Evolutionary conservation across 2,797 vertebrate species (phyloP).

Genomic region (Rhynchotus rufescens): DNA sequence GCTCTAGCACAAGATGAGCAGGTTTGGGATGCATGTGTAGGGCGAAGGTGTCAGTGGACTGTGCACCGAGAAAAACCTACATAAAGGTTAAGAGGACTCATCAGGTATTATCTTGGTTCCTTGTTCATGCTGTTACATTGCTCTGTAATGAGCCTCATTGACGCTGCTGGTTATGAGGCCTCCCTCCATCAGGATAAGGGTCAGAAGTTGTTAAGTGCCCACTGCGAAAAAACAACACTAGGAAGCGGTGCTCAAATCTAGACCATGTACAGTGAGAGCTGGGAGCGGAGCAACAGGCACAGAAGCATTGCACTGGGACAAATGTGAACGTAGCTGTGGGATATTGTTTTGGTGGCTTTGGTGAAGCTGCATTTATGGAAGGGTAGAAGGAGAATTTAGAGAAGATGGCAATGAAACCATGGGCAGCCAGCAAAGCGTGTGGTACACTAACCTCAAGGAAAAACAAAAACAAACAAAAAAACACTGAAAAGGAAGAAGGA

Average conservation of each 20-base stretch:
- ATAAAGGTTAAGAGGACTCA: not conserved
- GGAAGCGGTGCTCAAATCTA: not conserved
- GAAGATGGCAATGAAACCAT: not conserved
- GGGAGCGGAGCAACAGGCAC: not conserved
- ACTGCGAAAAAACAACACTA: not conserved
- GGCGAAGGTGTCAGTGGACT: not conserved
- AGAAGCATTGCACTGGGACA: not conserved
- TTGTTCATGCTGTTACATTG: not conserved
- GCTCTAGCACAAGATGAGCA: not conserved
- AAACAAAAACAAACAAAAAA: not conserved
- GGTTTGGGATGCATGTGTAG: not conserved
- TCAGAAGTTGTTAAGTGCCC: not conserved
- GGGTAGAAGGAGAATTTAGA: not conserved
- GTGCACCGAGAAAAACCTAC: not conserved
- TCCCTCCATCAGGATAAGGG: not conserved
- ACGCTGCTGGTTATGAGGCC: not conserved
- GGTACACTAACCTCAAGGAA: not conserved
- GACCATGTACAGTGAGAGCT: not conserved
- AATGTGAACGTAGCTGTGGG: not conserved
- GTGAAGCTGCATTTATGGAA: not conserved
- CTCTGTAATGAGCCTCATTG: not conserved
- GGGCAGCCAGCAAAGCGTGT: not conserved
- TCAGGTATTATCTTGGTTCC: not conserved
- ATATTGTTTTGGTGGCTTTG: not conserved
- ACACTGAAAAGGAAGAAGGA: not conserved